A percentile compares a stretch with the other conserved stretches of the same genome.
Conservation (phyloP, 1,140 invertebrate genomes). For the Aphelenchoides avenae region DNA sequence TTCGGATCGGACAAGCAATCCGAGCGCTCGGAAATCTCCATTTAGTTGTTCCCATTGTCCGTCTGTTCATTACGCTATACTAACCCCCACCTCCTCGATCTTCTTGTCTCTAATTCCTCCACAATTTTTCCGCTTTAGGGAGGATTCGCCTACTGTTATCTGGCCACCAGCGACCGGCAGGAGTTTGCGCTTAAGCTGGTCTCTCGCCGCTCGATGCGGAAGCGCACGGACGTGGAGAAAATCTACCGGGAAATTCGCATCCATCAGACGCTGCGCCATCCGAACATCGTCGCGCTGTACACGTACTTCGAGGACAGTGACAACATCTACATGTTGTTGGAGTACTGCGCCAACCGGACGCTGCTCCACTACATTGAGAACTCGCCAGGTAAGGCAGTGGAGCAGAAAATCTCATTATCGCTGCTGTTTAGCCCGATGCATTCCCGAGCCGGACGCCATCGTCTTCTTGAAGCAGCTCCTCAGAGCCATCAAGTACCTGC, state of each 20-base stretch:
- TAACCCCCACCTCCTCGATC: too few species aligned
- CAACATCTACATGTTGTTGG: conserved; percentile 38
- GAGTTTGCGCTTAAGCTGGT: conserved; percentile 38
- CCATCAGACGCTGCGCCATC: conserved; percentile 38
- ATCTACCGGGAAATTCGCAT: conserved; percentile 37
- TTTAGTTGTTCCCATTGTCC: too few species aligned
- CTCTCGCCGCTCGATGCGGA: conserved; percentile 14
- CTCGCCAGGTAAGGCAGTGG: conserved; percentile 12
- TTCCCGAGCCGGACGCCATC: conserved; percentile 28
- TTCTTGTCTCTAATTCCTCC: too few species aligned
- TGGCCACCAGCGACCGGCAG: conserved; percentile 30
- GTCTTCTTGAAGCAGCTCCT: conserved; percentile 37
- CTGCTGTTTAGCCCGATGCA: conserved; percentile 23
- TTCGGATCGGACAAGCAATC: too few species aligned
- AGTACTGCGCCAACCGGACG: conserved; percentile 37
- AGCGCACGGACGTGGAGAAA: conserved; percentile 19
- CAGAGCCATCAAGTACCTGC: conserved; percentile 32
- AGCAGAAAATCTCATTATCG: neutral
- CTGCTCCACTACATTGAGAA: conserved; percentile 34
- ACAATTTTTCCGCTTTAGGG: conserved; percentile 29
- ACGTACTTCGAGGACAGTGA: conserved; percentile 38
- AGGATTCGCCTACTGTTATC: conserved; percentile 40
- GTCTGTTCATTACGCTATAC: too few species aligned
- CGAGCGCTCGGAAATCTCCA: too few species aligned
- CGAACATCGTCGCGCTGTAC: conserved; percentile 34